phyloP scores from a whole-genome alignment of 2,113 vertebrate species.

The Boleophthalmus pectinirostris region DNA sequence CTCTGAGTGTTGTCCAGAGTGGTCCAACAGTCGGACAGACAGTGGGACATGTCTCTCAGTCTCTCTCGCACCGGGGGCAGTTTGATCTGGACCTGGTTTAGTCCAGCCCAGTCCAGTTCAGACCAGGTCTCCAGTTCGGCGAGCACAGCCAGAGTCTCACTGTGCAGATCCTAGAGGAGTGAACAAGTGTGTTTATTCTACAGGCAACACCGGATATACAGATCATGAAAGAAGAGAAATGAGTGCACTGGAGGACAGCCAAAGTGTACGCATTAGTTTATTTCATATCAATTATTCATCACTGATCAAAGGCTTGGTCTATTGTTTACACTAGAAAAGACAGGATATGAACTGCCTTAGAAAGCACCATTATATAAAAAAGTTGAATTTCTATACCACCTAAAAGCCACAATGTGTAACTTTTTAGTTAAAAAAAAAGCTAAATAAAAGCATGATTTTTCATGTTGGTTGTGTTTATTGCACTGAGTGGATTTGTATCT shows the following conservation, averaged over 20 bases:
- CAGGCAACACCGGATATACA: constrained; percentile 9
- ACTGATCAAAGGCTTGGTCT: constrained; percentile 6
- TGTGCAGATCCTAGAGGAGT: constrained; percentile 72
- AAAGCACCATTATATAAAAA: not conserved
- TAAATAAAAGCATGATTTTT: too few relatives aligned
- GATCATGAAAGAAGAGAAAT: constrained; percentile 7
- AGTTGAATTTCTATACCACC: not conserved
- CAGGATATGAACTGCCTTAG: not conserved
- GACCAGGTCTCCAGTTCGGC: constrained; percentile 73
- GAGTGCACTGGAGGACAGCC: not conserved
- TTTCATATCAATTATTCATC: not conserved
- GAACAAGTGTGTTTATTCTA: constrained; percentile 23
- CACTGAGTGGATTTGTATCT: too few relatives aligned
- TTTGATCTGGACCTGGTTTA: constrained; percentile 69
- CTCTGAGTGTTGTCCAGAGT: constrained; percentile 82
- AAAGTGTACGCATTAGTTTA: not conserved
- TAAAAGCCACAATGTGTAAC: not conserved
- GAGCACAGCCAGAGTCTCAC: constrained; percentile 71
- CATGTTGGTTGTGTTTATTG: too few relatives aligned
- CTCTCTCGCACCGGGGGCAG: constrained; percentile 77
- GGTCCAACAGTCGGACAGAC: constrained; percentile 83
- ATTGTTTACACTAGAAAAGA: not conserved
- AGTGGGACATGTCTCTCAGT: constrained; percentile 77
- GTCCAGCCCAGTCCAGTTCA: constrained; percentile 74
- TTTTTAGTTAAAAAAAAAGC: too few relatives aligned